These are phyloP conservation scores for Silurus asotus DNA, from an alignment of 2,113 vertebrate genomes.

Conservation along the genomic window DNA sequence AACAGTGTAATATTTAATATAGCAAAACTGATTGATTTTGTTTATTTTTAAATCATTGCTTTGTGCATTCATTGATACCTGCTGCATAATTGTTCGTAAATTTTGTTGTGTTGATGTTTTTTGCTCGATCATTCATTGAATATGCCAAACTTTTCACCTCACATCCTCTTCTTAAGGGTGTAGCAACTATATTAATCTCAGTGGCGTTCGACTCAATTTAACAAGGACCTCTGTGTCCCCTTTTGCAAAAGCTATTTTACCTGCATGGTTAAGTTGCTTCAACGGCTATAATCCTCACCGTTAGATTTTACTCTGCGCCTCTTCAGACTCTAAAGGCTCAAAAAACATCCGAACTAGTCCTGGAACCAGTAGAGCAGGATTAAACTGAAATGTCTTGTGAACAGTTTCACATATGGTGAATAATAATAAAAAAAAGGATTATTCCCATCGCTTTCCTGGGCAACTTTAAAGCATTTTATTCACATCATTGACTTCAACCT, in stretches of 20 bases:
- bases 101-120: background rate
- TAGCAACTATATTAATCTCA: background rate
- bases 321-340: background rate
- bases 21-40: background rate
- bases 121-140: background rate
- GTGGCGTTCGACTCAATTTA: background rate
- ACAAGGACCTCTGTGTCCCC: background rate
- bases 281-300: background rate
- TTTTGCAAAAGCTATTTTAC: background rate
- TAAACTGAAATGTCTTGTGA: background rate
- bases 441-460: too few relatives aligned
- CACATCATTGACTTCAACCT: background rate
- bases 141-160: background rate
- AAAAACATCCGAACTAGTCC: background rate
- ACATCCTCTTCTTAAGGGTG: background rate
- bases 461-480: constrained; percentile 3
- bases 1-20: background rate
- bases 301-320: background rate
- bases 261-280: background rate
- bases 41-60: background rate
- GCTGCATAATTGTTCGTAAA: background rate
- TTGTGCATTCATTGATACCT: background rate
- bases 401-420: background rate
- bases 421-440: background rate
- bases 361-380: background rate